Percentiles rank a stretch among this genome's conserved stretches.
These are phyloP conservation scores for Meganola albula DNA, from an alignment of 2,888 invertebrate genomes.

Conservation along the genomic window DNA sequence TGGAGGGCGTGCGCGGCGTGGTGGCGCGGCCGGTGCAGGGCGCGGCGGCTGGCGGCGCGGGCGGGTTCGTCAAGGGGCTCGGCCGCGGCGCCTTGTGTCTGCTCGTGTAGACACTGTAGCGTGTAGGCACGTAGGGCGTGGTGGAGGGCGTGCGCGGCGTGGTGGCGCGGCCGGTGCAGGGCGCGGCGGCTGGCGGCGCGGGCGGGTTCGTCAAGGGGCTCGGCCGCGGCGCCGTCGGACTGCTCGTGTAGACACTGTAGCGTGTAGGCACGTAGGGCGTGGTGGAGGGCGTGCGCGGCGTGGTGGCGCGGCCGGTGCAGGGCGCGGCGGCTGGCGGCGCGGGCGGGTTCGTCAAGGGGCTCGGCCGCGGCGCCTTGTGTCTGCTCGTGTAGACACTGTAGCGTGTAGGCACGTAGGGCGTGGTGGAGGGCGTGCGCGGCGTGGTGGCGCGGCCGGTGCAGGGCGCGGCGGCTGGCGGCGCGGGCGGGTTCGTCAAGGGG, in stretches of 20 bases:
- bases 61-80: slow-evolving; percentile 52
- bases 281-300: slow-evolving; percentile 55
- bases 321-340: slow-evolving; percentile 54
- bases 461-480: slow-evolving; percentile 51
- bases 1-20: slow-evolving; percentile 56
- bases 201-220: slow-evolving; percentile 52
- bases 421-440: slow-evolving; percentile 57
- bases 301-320: slow-evolving; percentile 44
- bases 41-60: slow-evolving; percentile 48
- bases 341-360: slow-evolving; percentile 49
- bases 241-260: too few relatives aligned
- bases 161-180: slow-evolving; percentile 45
- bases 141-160: slow-evolving; percentile 57
- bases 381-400: too few relatives aligned
- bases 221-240: slow-evolving; percentile 50
- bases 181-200: slow-evolving; percentile 51
- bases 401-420: too few relatives aligned
- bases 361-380: slow-evolving; percentile 52
- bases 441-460: slow-evolving; percentile 45
- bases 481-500: slow-evolving; percentile 51
- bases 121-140: slow-evolving; percentile 54
- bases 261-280: slow-evolving; percentile 57
- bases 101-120: too few relatives aligned
- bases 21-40: slow-evolving; percentile 49
- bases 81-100: slow-evolving; percentile 53